These are phyloP conservation scores for Bombyx mori DNA, from an alignment of 1,140 invertebrate species.

Conservation along the genomic window DNA sequence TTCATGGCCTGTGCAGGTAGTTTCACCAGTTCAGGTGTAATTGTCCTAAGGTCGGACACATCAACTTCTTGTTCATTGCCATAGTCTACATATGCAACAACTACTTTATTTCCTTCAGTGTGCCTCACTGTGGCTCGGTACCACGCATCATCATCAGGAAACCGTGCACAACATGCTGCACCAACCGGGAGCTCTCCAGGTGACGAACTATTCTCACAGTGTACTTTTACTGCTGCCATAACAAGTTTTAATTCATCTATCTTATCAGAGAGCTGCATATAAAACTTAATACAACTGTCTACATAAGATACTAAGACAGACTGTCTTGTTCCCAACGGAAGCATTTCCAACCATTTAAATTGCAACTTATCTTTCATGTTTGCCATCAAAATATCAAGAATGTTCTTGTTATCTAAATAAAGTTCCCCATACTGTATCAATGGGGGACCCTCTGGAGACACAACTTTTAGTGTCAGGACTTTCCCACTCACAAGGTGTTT, in stretches of 20 bases:
- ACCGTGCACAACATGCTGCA: slow-evolving; percentile 81
- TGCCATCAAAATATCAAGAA: slow-evolving; percentile 68
- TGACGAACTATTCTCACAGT: slow-evolving; percentile 52
- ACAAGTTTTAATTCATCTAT: slow-evolving; percentile 70
- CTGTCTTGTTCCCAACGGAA: slow-evolving; percentile 63
- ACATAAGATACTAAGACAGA: slow-evolving; percentile 79
- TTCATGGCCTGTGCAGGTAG: slow-evolving; percentile 82
- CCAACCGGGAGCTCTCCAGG: slow-evolving; percentile 71
- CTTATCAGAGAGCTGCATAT: slow-evolving; percentile 77
- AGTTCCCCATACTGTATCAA: slow-evolving; percentile 81
- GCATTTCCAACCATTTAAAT: slow-evolving; percentile 65
- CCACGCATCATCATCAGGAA: slow-evolving; percentile 79
- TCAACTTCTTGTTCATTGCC: slow-evolving; percentile 81
- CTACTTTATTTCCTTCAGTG: slow-evolving; percentile 57
- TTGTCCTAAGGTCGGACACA: slow-evolving; percentile 72
- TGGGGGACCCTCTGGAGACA: slow-evolving; percentile 76
- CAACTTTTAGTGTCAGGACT: slow-evolving; percentile 75
- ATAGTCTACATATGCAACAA: slow-evolving; percentile 83
- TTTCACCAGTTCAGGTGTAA: slow-evolving; percentile 75
- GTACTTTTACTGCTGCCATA: slow-evolving; percentile 68
- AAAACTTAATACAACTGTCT: slow-evolving; percentile 79
- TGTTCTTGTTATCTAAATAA: slow-evolving; percentile 71
- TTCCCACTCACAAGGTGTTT: slow-evolving; percentile 75
- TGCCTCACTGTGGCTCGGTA: slow-evolving; percentile 77
- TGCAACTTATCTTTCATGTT: slow-evolving; percentile 62